Evolutionary conservation across 2,113 vertebrate genomes (phyloP).

Genomic region (Martes martes): DNA sequence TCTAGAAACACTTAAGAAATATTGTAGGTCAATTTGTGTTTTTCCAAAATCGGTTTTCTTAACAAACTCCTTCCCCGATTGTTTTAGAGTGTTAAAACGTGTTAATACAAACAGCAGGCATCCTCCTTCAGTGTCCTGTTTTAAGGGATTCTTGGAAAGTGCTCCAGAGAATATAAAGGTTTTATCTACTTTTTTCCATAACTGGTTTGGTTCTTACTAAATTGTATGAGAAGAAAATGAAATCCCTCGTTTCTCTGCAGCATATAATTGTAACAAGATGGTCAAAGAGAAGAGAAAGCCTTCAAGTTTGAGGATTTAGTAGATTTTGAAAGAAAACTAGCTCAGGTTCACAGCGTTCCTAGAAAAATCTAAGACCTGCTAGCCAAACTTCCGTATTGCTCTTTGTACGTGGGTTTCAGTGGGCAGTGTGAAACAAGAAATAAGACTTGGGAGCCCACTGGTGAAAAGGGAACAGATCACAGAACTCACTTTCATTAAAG

Average conservation of each 20-base stretch:
- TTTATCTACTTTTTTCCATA: slow-evolving; percentile 31
- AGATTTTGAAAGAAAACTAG: slow-evolving; percentile 62
- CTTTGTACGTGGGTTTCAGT: slow-evolving; percentile 53
- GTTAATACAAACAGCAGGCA: slow-evolving; percentile 24
- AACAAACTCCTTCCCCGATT: neutral
- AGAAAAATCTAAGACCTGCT: slow-evolving; percentile 50
- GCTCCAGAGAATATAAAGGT: slow-evolving; percentile 22
- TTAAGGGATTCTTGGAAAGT: slow-evolving; percentile 53
- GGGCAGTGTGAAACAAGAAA: slow-evolving; percentile 48
- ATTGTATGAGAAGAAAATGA: slow-evolving; percentile 22
- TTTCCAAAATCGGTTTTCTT: slow-evolving; percentile 53
- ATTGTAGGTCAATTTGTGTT: neutral
- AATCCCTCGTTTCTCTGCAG: slow-evolving; percentile 45
- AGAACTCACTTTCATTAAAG: slow-evolving; percentile 70
- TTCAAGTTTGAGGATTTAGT: slow-evolving; percentile 68
- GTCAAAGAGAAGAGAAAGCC: slow-evolving; percentile 62
- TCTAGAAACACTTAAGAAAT: neutral
- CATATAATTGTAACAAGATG: slow-evolving; percentile 35
- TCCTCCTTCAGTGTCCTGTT: slow-evolving; percentile 27
- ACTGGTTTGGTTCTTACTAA: slow-evolving; percentile 22
- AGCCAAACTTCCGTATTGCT: slow-evolving; percentile 33
- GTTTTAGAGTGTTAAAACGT: neutral
- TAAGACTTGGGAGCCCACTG: slow-evolving; percentile 54
- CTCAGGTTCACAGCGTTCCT: slow-evolving; percentile 68
- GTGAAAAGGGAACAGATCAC: slow-evolving; percentile 20